Evolutionary conservation across 2,888 invertebrate genomes (phyloP).

Genomic region (Macrophya alboannulata): DNA sequence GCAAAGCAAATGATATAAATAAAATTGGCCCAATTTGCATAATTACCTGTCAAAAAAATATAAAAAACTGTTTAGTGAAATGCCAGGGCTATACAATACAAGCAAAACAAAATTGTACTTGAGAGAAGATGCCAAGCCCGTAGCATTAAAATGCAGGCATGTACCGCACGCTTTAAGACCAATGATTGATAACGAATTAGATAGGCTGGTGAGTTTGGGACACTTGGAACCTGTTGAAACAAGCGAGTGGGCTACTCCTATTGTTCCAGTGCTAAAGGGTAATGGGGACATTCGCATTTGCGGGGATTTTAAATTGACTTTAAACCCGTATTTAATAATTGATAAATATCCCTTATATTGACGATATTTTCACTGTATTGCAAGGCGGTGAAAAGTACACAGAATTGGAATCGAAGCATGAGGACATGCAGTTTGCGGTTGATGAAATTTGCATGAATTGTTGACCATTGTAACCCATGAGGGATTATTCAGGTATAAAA

Average conservation of each 20-base stretch:
- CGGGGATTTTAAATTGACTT: too few species aligned
- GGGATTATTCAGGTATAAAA: slow-evolving; percentile 67
- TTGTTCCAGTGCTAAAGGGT: slow-evolving; percentile 37
- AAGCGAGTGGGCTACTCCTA: slow-evolving; percentile 59
- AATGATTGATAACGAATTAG: slow-evolving; percentile 55
- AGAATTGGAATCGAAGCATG: slow-evolving; percentile 45
- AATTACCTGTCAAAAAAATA: slow-evolving; percentile 41
- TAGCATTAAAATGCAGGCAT: slow-evolving; percentile 56
- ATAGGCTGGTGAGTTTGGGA: slow-evolving; percentile 51
- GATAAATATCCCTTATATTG: slow-evolving; percentile 29
- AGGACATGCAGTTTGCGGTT: slow-evolving; percentile 60
- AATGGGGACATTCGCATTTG: slow-evolving; percentile 58
- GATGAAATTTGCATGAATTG: slow-evolving; percentile 1
- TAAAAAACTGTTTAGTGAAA: slow-evolving; percentile 54
- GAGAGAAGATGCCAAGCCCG: slow-evolving; percentile 52
- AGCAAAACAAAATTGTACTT: slow-evolving; percentile 57
- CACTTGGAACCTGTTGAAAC: slow-evolving; percentile 57
- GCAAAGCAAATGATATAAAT: too few species aligned
- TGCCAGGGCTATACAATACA: slow-evolving; percentile 57
- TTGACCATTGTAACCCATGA: slow-evolving; percentile 59
- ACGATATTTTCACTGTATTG: slow-evolving; percentile 22
- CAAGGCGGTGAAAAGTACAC: neutral
- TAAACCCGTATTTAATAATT: slow-evolving; percentile 25
- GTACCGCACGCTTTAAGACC: slow-evolving; percentile 58
- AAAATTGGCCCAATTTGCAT: too few species aligned